Conservation (phyloP, 1,140 invertebrate genomes). For the Eciton burchellii region DNA sequence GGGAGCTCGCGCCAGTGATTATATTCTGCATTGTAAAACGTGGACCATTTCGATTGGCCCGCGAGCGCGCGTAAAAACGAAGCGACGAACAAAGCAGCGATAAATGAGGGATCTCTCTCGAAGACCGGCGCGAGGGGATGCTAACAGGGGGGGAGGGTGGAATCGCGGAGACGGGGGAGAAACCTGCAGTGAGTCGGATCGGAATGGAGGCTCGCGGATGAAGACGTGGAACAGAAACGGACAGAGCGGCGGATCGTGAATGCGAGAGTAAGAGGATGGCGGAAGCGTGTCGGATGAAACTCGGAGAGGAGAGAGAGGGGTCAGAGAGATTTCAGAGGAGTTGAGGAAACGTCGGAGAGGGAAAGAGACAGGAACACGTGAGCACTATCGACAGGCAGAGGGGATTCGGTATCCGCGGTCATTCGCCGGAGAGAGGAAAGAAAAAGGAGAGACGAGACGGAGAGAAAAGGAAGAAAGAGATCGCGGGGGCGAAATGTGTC, state of each 20-base stretch:
- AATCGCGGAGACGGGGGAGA: not conserved
- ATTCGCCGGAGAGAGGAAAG: not conserved
- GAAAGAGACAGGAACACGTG: not conserved
- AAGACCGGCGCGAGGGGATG: too few relatives aligned
- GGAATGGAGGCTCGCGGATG: not conserved
- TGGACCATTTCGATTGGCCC: not conserved
- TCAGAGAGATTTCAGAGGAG: not conserved
- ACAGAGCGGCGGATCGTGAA: not conserved
- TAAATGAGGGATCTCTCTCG: not conserved
- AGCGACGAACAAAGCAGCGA: not conserved
- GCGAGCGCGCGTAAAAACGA: not conserved
- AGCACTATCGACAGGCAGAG: not conserved
- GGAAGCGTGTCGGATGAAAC: not conserved
- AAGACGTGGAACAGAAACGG: not conserved
- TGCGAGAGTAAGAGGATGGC: not conserved
- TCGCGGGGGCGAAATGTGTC: conserved; percentile 11
- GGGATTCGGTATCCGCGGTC: not conserved
- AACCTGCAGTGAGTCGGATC: not conserved
- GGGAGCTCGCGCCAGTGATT: not conserved
- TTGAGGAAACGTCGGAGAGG: not conserved
- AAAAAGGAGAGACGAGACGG: too few relatives aligned
- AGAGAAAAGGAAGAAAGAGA: too few relatives aligned
- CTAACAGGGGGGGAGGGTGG: too few relatives aligned
- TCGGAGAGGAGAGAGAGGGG: not conserved
- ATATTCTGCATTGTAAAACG: not conserved